Conservation (phyloP, 2,888 invertebrate genomes). For the Phyllotreta cruciferae region DNA sequence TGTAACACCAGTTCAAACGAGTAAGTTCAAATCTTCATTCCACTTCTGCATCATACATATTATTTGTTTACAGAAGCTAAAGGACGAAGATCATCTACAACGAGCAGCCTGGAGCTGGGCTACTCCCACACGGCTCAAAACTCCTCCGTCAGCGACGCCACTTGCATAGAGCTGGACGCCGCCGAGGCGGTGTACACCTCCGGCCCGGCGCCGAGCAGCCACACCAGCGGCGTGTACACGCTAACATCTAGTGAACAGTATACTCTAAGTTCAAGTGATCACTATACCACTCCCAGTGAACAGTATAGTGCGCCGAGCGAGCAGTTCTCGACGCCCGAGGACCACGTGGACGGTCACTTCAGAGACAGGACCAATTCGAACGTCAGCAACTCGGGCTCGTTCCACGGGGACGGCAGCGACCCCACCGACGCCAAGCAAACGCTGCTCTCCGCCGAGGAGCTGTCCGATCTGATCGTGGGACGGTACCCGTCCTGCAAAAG, state of each 20-base stretch:
- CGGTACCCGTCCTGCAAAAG: slow-evolving; percentile 80
- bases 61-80: slow-evolving; percentile 55
- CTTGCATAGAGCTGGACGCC: slow-evolving; percentile 69
- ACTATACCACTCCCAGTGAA: slow-evolving; percentile 52
- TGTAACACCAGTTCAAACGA: slow-evolving; percentile 64
- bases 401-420: slow-evolving; percentile 89
- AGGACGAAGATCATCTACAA: slow-evolving; percentile 74
- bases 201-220: slow-evolving; percentile 76
- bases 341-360: slow-evolving; percentile 64
- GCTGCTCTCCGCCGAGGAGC: slow-evolving; percentile 80
- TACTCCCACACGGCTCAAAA: slow-evolving; percentile 89
- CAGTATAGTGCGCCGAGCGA: slow-evolving; percentile 53
- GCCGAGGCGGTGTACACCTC: slow-evolving; percentile 64
- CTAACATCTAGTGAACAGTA: slow-evolving; percentile 71
- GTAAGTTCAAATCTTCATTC: slow-evolving; percentile 50
- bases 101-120: slow-evolving; percentile 82
- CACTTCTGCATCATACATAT: neutral
- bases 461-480: slow-evolving; percentile 84
- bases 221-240: slow-evolving; percentile 86
- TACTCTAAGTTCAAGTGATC: slow-evolving; percentile 56
- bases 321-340: slow-evolving; percentile 48
- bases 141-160: slow-evolving; percentile 78
- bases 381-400: slow-evolving; percentile 79
- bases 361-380: slow-evolving; percentile 79
- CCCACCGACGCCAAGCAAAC: slow-evolving; percentile 81